Percentiles rank a stretch among this genome's conserved stretches.
phyloP scores from a whole-genome alignment of 1,140 invertebrate species.

The Hetaerina americana region DNA sequence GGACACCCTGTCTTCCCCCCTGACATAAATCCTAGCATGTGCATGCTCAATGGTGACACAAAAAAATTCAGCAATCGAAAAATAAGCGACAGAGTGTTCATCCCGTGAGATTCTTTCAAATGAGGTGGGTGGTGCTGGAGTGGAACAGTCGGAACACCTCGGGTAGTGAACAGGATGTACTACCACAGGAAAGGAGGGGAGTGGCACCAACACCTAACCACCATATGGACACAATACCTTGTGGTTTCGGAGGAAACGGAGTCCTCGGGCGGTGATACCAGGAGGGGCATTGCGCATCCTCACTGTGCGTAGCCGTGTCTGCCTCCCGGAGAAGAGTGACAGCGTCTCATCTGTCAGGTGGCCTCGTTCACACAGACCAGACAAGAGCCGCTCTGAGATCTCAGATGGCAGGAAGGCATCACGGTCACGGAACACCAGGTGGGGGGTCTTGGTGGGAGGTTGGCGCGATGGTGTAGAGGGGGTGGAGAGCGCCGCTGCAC shows the following conservation, averaged over 20 bases:
- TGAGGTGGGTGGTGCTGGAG: too few species aligned
- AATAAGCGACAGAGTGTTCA: background rate
- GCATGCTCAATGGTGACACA: background rate
- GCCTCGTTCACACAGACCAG: conserved; percentile 46
- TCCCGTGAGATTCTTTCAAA: too few species aligned
- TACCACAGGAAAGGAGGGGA: too few species aligned
- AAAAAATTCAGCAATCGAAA: background rate
- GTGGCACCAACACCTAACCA: too few species aligned
- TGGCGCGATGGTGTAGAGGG: conserved; percentile 5
- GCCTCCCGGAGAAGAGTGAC: conserved; percentile 47
- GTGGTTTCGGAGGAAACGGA: conserved; percentile 50
- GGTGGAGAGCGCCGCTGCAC: background rate
- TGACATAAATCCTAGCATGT: too few species aligned
- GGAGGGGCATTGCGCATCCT: conserved; percentile 27
- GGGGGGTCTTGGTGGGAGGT: conserved; percentile 19
- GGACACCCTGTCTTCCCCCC: too few species aligned
- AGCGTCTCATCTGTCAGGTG: conserved; percentile 49
- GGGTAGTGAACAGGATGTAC: too few species aligned
- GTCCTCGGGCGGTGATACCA: conserved; percentile 42
- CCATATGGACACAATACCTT: conserved; percentile 31
- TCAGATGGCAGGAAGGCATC: conserved; percentile 52
- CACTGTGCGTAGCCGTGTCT: conserved; percentile 44
- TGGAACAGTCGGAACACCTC: too few species aligned
- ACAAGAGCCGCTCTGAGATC: conserved; percentile 51
- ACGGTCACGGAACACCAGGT: conserved; percentile 44